Percentiles rank a stretch among this genome's conserved stretches.
Conservation (phyloP, 2,797 vertebrate species). For the Setipinna tenuifilis region DNA sequence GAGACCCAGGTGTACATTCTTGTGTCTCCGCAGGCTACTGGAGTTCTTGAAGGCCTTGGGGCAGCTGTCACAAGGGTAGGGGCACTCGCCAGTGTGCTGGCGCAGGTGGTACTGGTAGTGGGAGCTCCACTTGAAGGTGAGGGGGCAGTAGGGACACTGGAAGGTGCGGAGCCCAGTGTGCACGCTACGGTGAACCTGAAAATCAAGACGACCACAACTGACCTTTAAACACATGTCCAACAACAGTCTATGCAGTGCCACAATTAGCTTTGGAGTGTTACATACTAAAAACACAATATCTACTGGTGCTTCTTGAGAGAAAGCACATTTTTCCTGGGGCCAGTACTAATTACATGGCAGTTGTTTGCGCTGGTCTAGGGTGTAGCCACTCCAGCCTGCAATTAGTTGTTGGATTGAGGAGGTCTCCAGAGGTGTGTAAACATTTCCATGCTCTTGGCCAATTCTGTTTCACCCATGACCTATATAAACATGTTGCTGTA, state of each 20-base stretch:
- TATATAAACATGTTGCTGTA: neutral
- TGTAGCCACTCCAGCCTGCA: conserved; percentile 13
- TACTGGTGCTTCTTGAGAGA: neutral
- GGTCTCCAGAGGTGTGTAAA: conserved; percentile 15
- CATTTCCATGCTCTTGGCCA: neutral
- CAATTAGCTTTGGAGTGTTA: neutral
- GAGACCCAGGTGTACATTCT: conserved; percentile 89
- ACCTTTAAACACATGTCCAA: neutral
- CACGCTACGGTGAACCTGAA: conserved; percentile 84
- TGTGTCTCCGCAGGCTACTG: conserved; percentile 88
- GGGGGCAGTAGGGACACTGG: conserved; percentile 87
- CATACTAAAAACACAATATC: neutral
- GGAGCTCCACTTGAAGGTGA: conserved; percentile 94
- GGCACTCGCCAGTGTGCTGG: conserved; percentile 91
- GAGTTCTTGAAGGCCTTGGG: conserved; percentile 96
- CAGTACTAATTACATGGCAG: neutral
- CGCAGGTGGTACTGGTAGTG: conserved; percentile 94
- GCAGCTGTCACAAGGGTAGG: conserved; percentile 88
- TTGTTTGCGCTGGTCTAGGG: neutral
- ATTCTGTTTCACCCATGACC: conserved; percentile 2
- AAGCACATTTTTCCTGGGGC: neutral
- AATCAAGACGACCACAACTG: neutral
- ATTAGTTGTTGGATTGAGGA: conserved; percentile 14
- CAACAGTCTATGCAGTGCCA: neutral
- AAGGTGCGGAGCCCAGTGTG: conserved; percentile 91